Evolutionary conservation across 2,888 invertebrate genomes (phyloP).

Genomic region (Diaphora mendica): DNA sequence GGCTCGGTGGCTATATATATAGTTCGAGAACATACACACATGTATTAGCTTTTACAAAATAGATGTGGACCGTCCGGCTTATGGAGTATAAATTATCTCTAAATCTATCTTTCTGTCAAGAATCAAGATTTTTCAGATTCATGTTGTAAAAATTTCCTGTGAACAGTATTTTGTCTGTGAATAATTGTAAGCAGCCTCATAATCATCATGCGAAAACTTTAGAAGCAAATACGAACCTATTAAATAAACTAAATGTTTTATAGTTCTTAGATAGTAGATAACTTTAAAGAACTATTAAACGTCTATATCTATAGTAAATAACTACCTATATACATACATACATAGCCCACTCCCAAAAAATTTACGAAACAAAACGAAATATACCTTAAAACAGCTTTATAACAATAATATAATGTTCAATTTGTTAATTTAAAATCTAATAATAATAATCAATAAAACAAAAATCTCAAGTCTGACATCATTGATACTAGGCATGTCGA

Average conservation of each 20-base stretch:
- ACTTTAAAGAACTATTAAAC: constrained; percentile 30
- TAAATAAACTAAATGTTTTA: constrained; percentile 30
- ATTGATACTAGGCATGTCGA: neutral
- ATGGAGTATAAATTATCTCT: neutral
- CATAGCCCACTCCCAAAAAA: constrained; percentile 30
- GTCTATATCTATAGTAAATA: constrained; percentile 29
- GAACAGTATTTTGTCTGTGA: too few species aligned
- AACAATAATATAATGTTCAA: constrained; percentile 20
- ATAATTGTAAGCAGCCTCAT: constrained; percentile 20
- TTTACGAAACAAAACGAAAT: constrained; percentile 30
- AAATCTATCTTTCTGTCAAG: neutral
- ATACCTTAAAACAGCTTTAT: constrained; percentile 30
- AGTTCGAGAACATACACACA: neutral
- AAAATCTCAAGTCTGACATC: neutral
- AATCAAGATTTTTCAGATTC: neutral
- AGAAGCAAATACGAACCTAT: constrained; percentile 33
- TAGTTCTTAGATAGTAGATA: constrained; percentile 7
- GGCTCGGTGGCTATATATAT: neutral
- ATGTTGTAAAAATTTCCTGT: neutral
- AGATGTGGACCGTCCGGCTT: neutral
- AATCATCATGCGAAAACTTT: constrained; percentile 36
- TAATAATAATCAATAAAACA: neutral
- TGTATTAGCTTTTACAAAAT: neutral
- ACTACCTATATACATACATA: constrained; percentile 35
- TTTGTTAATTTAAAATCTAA: neutral